These are phyloP conservation scores for Sycophila texana DNA, from an alignment of 2,888 invertebrate species.

Conservation along the genomic window DNA sequence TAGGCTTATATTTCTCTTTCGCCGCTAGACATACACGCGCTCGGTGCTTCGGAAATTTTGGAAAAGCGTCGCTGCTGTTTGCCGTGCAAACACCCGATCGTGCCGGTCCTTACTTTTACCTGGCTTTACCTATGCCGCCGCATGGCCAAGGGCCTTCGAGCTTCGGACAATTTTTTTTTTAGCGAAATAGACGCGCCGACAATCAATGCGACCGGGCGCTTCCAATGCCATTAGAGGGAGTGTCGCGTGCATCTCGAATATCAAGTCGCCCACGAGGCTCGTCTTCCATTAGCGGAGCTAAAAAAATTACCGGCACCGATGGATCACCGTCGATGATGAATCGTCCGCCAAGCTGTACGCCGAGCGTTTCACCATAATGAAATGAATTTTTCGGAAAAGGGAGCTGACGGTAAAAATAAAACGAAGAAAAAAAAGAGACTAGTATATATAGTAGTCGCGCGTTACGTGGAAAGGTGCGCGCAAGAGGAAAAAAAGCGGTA, in stretches of 20 bases:
- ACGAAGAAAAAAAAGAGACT: no score
- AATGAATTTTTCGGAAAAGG: no score
- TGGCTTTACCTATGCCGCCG: conserved; percentile 54
- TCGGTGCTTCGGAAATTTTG: conserved; percentile 59
- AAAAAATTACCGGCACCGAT: no score
- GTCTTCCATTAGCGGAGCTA: neutral
- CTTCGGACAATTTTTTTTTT: neutral
- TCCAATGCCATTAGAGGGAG: neutral
- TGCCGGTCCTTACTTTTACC: conserved; percentile 60
- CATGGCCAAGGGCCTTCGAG: neutral
- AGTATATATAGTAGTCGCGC: no score
- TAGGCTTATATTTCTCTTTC: conserved; percentile 5
- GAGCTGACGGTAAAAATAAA: no score
- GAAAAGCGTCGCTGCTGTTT: conserved; percentile 70
- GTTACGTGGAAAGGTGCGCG: no score
- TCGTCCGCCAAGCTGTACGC: no score
- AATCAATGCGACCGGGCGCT: neutral
- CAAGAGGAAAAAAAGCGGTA: no score
- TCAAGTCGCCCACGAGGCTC: conserved; percentile 9
- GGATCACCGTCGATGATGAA: no score
- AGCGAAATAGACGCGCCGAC: neutral
- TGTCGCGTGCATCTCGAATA: conserved; percentile 24
- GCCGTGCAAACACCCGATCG: conserved; percentile 70
- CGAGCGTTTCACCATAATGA: no score
- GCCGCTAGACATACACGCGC: conserved; percentile 11